A percentile compares a stretch with the other conserved stretches of the same genome.
Evolutionary conservation across 2,888 invertebrate genomes (phyloP).

Genomic region (Barypeithes pellucidus): DNA sequence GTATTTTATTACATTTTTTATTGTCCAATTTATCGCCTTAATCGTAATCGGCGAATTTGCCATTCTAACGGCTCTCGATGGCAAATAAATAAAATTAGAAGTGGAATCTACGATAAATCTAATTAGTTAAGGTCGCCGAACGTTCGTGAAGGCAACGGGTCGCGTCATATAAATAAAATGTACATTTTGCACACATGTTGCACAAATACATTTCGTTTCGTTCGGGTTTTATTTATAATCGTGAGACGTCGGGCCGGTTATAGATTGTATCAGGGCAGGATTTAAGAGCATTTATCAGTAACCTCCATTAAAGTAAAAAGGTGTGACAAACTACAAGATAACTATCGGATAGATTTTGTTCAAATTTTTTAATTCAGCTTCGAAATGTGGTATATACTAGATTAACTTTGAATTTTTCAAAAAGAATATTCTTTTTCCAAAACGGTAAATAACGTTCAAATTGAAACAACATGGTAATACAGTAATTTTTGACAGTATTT

Average conservation of each 20-base stretch:
- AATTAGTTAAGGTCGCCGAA: constrained; percentile 50
- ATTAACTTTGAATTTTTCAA: no score
- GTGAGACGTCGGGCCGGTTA: background rate
- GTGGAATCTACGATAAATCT: constrained; percentile 44
- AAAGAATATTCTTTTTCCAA: no score
- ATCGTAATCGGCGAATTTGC: background rate
- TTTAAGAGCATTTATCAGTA: no score
- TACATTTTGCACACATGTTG: constrained; percentile 49
- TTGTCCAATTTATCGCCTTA: constrained; percentile 3
- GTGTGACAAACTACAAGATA: no score
- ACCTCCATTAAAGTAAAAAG: no score
- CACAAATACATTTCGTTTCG: constrained; percentile 31
- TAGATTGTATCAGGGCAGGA: background rate
- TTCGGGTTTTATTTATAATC: constrained; percentile 37
- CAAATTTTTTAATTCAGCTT: no score
- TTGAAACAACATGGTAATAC: no score
- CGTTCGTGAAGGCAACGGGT: constrained; percentile 46
- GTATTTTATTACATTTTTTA: constrained; percentile 7
- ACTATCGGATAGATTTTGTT: no score
- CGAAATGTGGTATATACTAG: no score
- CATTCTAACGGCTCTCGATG: constrained; percentile 22
- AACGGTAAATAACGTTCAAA: no score
- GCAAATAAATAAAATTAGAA: constrained; percentile 46
- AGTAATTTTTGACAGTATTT: no score
- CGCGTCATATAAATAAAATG: constrained; percentile 48